These are phyloP conservation scores for Platichthys flesus DNA, from an alignment of 2,113 vertebrate species.

Conservation along the genomic window DNA sequence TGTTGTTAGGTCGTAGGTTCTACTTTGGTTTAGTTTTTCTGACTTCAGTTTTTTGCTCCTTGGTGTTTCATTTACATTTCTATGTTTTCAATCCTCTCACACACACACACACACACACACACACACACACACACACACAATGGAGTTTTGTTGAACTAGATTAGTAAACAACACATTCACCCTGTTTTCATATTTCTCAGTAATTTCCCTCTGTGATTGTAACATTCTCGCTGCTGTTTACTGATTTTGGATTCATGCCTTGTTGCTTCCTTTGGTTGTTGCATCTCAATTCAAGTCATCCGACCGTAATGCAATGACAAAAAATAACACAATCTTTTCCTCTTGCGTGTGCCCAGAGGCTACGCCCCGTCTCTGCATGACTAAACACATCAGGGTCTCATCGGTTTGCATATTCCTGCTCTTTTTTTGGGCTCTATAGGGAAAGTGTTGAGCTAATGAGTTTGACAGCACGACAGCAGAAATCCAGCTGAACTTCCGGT, in stretches of 20 bases:
- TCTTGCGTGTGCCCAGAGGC: not conserved
- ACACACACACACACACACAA: no score
- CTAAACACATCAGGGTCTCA: conserved; percentile 1
- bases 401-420: conserved; percentile 17
- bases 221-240: not conserved
- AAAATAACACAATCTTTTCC: conserved; percentile 1
- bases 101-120: no score
- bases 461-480: conserved; percentile 18
- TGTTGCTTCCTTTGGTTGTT: conserved; percentile 13
- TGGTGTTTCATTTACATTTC: no score
- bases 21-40: no score
- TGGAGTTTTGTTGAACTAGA: no score
- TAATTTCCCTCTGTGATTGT: not conserved
- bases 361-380: conserved; percentile 13
- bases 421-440: not conserved
- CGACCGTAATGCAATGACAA: not conserved
- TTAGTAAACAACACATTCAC: no score
- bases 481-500: conserved; percentile 15
- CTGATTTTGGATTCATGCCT: conserved; percentile 15
- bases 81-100: no score
- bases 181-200: not conserved
- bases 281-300: conserved; percentile 38
- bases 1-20: no score
- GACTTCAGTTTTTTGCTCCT: no score
- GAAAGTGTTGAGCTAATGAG: conserved; percentile 24